phyloP scores from a whole-genome alignment of 2,888 invertebrate species.

The Eristalis pertinax region DNA sequence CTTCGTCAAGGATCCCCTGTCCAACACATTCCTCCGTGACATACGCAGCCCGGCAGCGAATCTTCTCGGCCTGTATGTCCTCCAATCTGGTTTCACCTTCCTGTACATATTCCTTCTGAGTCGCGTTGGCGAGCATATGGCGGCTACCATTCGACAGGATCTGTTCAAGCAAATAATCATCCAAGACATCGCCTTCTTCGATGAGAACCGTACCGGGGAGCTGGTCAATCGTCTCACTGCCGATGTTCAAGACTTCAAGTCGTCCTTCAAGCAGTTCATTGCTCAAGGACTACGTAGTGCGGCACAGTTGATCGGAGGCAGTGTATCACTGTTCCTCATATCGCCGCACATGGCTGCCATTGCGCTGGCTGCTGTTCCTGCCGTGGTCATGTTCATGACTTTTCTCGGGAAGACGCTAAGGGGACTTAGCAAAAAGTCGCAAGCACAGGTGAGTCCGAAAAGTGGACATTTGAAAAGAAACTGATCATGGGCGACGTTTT shows the following conservation, averaged over 20 bases:
- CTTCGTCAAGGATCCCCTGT: slow-evolving; percentile 80
- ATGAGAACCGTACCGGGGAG: slow-evolving; percentile 94
- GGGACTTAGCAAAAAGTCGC: slow-evolving; percentile 89
- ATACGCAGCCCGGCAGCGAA: slow-evolving; percentile 79
- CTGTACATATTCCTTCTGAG: slow-evolving; percentile 93
- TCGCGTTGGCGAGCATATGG: slow-evolving; percentile 93
- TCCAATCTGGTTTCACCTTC: slow-evolving; percentile 90
- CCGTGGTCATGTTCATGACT: slow-evolving; percentile 92
- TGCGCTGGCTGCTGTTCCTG: slow-evolving; percentile 92
- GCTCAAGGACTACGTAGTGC: slow-evolving; percentile 94
- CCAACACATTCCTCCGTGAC: slow-evolving; percentile 79
- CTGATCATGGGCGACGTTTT: not conserved
- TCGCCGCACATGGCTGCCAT: slow-evolving; percentile 94
- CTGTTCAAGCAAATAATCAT: slow-evolving; percentile 91
- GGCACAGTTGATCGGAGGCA: slow-evolving; percentile 88
- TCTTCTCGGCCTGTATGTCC: slow-evolving; percentile 79
- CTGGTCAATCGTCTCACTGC: slow-evolving; percentile 94
- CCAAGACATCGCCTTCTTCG: slow-evolving; percentile 95
- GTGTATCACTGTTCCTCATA: slow-evolving; percentile 87
- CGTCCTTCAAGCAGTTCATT: slow-evolving; percentile 95
- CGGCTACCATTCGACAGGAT: slow-evolving; percentile 89
- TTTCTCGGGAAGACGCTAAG: slow-evolving; percentile 90
- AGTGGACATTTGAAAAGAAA: not conserved
- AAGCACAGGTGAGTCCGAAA: slow-evolving; percentile 86
- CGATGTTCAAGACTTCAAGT: slow-evolving; percentile 98